These are phyloP conservation scores for Linnaemya tessellans DNA, from an alignment of 2,888 invertebrate genomes.

Conservation along the genomic window DNA sequence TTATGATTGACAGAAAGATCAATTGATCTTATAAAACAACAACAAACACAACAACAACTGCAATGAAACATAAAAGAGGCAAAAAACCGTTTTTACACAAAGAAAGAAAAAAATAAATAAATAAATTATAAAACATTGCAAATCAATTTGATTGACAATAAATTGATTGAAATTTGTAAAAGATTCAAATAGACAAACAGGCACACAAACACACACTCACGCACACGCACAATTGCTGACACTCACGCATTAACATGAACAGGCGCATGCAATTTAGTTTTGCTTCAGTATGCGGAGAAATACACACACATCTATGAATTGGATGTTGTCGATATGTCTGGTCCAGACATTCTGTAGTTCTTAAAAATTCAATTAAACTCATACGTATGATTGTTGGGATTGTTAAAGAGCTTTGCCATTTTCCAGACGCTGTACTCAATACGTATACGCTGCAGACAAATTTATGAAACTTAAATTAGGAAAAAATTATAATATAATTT, in stretches of 20 bases:
- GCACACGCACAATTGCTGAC: background rate
- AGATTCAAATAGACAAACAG: conserved; percentile 50
- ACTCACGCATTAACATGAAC: background rate
- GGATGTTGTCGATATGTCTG: background rate
- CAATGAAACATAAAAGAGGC: conserved; percentile 1
- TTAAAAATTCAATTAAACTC: background rate
- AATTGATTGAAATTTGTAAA: conserved; percentile 70
- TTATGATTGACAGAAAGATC: conserved; percentile 72
- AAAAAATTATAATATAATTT: too few relatives aligned
- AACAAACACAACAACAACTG: background rate
- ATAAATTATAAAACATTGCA: conserved; percentile 50
- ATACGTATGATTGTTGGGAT: background rate
- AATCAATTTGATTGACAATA: conserved; percentile 66
- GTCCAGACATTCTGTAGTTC: background rate
- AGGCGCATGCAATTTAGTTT: background rate
- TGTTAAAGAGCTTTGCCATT: background rate
- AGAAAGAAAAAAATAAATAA: conserved; percentile 12
- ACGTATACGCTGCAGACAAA: too few relatives aligned
- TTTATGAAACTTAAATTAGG: background rate
- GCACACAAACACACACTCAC: background rate
- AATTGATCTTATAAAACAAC: conserved; percentile 68
- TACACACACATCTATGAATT: background rate
- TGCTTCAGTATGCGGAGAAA: background rate
- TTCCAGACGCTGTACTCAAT: too few relatives aligned
- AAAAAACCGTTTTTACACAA: conserved; percentile 7